Evolutionary conservation across 1,140 invertebrate genomes (phyloP), one percentile per base, ranked within the genome.

Genomic region (Ruditapes philippinarum): DNA sequence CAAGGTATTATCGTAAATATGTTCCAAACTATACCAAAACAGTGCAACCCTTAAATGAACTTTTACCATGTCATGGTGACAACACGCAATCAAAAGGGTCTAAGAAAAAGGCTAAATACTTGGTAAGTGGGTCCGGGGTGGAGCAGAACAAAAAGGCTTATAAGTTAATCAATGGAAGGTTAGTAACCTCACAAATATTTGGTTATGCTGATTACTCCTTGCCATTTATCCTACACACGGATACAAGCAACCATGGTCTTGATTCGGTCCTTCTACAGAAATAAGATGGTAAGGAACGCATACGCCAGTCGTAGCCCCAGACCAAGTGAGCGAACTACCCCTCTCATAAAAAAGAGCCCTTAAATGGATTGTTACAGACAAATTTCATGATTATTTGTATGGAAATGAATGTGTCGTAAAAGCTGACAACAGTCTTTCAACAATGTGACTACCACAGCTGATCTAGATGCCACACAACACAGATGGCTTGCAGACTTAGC

Each of bases 1-100:
- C 94, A 49, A 94, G 94, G 54, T 96, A 95, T 83, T 95, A 95
- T 84, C 60, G 94, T 1, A 91, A 93, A 82, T 96, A 96, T 91
- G 94, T 96, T 28, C 92, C 85, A 62, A 92, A 93, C 68, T 94
- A 93, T 74, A 90, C 95, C 33, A 76, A 93, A 90, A 73, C 93
- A 19, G 95, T 95, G 11, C 86, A 84, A 49, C 90, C 94, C 45
- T 90, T 97, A 28, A 88, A 94, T 25, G 89, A 95, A 12, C 49
- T 22, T 31, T 70, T 62, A 60, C 38, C 19, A 31, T 31, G 19
- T 40, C 73, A 83, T 40, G 62, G 19, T 51, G 22, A 68, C 33
- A 88, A 40, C 54, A 38, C 25, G 42, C 17, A 14, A 28, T 36
- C 12, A 49, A 14, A 28, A 68, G 28, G 3, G 5, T 42, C 22